Base-by-base conservation (phyloP, 2,888 invertebrate species). In the Catotricha subobsoleta region DNA sequence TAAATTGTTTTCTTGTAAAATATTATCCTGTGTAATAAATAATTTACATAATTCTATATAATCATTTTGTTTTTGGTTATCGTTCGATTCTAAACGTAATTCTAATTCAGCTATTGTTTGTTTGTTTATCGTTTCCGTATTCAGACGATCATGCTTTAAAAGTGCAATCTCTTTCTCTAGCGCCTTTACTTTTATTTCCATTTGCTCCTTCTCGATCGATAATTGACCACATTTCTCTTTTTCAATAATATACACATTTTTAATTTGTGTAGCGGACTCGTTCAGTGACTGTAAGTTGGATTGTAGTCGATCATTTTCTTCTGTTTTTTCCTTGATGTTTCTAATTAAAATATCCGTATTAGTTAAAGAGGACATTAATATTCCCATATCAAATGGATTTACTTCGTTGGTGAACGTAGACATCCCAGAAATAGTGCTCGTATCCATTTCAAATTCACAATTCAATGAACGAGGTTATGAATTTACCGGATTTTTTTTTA, bases 211-310 rank as follows among this genome's bases (percentile, higher is more conserved):
- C 16, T 36, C 21, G 1, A 3, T 18, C 19, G 33, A 15, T 10
- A 41, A 25, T n/a, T 30, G 18, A 13, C 39, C 41, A 12, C 16
- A n/a, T 39, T 41, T 39, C 7, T 19, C n/a, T 18, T 35, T 40
- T 35, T 44, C 45, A n/a, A 27, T 15, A 13, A 31, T 40, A 13
- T 45, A 47, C 29, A 45, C 20, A 15, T 25, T 18, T 33, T 43
- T 42, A n/a, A 45, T 33, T 37, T 43, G 21, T 5, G 30, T 15
- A 1, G 43, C 44, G 9, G 44, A 42, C 9, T 42, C 21, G 13
- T 36, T 43, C 1, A 45, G 16, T 18, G 41, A 41, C 2, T 25
- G 9, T 2, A 41, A 10, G 18, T 36, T 18, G 3, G 9, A n/a
- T 28, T 29, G 15, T 3, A 36, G 15, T 12, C 12, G 16, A 2